phyloP scores from a whole-genome alignment of 2,113 vertebrate species.

The Labeo catla region DNA sequence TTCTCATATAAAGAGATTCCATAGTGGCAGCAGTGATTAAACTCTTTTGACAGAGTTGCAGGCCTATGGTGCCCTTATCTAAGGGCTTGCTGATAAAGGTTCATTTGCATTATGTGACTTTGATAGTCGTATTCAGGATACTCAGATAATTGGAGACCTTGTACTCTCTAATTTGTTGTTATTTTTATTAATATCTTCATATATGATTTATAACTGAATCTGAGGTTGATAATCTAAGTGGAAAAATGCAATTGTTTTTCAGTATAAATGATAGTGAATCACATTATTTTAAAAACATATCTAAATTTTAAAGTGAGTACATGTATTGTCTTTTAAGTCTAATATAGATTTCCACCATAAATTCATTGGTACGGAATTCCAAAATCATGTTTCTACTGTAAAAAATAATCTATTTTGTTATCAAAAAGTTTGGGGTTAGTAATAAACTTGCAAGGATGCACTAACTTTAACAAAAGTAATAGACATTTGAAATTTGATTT shows the following conservation, averaged over 20 bases:
- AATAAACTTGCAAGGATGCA: neutral
- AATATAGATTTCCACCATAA: too few species aligned
- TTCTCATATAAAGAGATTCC: neutral
- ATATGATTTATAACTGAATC: neutral
- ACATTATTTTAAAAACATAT: neutral
- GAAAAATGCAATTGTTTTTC: neutral
- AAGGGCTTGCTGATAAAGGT: slow-evolving; percentile 3
- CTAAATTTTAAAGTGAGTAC: neutral
- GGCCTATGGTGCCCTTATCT: neutral
- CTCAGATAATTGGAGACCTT: neutral
- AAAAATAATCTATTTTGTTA: too few species aligned
- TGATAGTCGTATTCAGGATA: neutral
- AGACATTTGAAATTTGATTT: neutral
- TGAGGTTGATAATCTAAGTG: neutral
- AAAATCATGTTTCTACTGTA: too few species aligned
- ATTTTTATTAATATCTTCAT: neutral
- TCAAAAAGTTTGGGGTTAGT: neutral
- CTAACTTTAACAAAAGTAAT: neutral
- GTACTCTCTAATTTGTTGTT: neutral
- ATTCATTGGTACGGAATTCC: too few species aligned
- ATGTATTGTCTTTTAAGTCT: neutral
- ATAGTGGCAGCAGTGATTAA: neutral
- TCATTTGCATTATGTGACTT: neutral
- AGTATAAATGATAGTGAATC: neutral
- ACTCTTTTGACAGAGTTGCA: neutral